Evolutionary conservation across 2,797 vertebrate species (phyloP).

Genomic region (Tenualosa thibaudeaui): DNA sequence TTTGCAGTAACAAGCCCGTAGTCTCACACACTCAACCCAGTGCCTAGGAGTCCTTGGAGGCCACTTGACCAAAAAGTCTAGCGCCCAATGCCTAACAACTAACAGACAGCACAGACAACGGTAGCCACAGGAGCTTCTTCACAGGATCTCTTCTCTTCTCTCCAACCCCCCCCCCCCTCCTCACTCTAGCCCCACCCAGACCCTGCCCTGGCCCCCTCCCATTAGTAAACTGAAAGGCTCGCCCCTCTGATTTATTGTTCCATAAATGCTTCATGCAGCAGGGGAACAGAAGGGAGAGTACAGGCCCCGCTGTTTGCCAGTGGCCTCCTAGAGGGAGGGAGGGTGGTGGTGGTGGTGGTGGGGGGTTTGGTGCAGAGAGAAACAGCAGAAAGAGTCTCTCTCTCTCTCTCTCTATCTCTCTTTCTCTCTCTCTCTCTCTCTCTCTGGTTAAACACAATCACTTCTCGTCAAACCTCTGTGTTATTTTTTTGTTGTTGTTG

Average conservation of each 20-base stretch:
- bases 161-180: background rate
- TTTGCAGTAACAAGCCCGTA: background rate
- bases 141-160: no score
- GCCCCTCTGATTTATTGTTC: constrained; percentile 73
- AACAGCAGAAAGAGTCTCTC: constrained; percentile 28
- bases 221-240: constrained; percentile 61
- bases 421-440: constrained; percentile 1
- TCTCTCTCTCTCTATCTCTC: constrained; percentile 50
- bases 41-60: background rate
- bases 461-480: constrained; percentile 41
- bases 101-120: background rate
- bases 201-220: constrained; percentile 46
- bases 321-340: constrained; percentile 52
- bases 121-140: background rate
- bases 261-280: constrained; percentile 71
- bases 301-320: constrained; percentile 65
- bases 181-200: constrained; percentile 44
- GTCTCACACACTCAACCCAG: background rate
- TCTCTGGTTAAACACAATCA: constrained; percentile 31
- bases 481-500: background rate
- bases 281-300: constrained; percentile 53
- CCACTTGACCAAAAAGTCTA: background rate
- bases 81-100: background rate
- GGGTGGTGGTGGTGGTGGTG: constrained; percentile 21
- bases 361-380: constrained; percentile 37